Evolutionary conservation across 2,888 invertebrate species (phyloP).

Genomic region (Caenorhabditis parvicauda): DNA sequence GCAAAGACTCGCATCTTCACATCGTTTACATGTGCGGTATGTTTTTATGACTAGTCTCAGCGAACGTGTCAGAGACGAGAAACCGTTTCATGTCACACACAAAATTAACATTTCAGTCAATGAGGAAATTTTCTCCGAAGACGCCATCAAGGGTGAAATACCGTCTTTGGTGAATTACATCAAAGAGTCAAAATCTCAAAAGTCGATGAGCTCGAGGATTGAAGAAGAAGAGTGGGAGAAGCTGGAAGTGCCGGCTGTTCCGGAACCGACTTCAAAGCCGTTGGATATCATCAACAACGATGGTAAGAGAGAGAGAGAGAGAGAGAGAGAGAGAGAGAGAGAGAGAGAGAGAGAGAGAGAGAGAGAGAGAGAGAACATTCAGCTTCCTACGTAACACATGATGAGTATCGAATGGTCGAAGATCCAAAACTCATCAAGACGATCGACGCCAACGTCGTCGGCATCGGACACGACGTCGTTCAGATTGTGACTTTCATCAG

Average conservation of each 20-base stretch:
- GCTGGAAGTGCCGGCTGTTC: constrained; percentile 5
- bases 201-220: background rate
- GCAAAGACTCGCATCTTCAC: constrained; percentile 18
- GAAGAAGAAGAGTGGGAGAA: constrained; percentile 1
- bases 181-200: constrained; percentile 9
- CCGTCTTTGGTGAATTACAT: constrained; percentile 26
- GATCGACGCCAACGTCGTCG: constrained; percentile 62
- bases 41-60: background rate
- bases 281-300: background rate
- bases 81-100: too few species aligned
- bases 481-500: constrained; percentile 61
- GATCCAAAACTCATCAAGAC: constrained; percentile 5
- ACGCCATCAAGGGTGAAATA: constrained; percentile 54
- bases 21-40: constrained; percentile 23
- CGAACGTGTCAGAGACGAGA: too few species aligned
- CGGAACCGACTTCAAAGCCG: background rate
- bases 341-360: constrained; percentile 5
- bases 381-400: constrained; percentile 26
- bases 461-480: constrained; percentile 63
- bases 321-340: constrained; percentile 7
- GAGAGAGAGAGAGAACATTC: constrained; percentile 7
- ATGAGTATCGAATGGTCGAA: constrained; percentile 22
- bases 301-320: too few species aligned
- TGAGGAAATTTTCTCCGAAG: constrained; percentile 60
- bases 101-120: constrained; percentile 41